Base-by-base conservation (phyloP, 1,140 invertebrate genomes). In the Sitophilus oryzae region DNA sequence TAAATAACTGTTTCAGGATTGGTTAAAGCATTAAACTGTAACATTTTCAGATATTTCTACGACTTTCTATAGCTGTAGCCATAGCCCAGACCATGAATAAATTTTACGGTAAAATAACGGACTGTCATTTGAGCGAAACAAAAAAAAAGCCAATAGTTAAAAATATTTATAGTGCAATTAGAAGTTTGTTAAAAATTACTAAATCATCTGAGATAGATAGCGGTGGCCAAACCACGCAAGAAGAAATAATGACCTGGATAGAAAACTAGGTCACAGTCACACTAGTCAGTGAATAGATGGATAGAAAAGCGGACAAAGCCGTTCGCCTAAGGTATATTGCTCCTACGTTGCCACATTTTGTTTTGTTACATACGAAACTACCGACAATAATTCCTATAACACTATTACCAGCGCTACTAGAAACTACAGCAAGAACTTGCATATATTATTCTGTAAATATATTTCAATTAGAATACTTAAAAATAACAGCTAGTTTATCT, bases 171-270 rank as follows among this genome's bases (percentile, higher is more conserved):
- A n/a, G n/a, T n/a, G 25, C 25, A 30, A 30, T 30, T 30, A 30
- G 5, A 6, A 11, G 11, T 30, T 30, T 6, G 25, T 30, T 30
- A 30, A 30, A 30, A 30, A 30, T 30, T 30, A 30, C 25, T 30
- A 30, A 30, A 30, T 54, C 48, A 47, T 55, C 43, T 48, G 52
- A 44, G 52, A 55, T 44, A 40, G 38, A 55, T 55, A 42, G 30
- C 10, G 19, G 40, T 52, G 42, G 50, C 40, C 42, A 40, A 44
- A 44, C 50, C 38, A 42, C 30, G 25, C 34, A 53, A 52, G 51
- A 45, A 45, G 52, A 44, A 55, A 55, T 55, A 55, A 44, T 55
- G 52, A 55, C 52, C 52, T 55, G 52, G 43, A 55, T 55, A 55
- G 52, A 40, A 41, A 55, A 55, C 44, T 55, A 21, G 52, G 52